These are phyloP conservation scores for Rhabdophis nuchalis DNA, from an alignment of 2,797 vertebrate species.

Conservation along the genomic window DNA sequence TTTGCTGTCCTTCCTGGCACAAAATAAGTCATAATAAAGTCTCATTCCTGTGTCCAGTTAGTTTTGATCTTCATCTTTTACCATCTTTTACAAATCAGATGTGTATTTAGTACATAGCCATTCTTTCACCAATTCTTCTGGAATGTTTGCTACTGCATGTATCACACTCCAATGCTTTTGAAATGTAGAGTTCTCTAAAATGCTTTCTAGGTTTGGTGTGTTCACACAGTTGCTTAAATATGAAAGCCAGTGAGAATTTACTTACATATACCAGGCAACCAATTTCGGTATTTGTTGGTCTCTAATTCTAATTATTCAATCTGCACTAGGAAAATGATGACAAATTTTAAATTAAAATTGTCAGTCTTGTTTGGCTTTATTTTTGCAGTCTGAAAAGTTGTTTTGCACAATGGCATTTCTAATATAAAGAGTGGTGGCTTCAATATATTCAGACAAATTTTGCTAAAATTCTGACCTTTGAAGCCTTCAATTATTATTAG, in stretches of 20 bases:
- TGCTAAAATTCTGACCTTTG: slow-evolving; percentile 62
- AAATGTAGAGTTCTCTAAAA: not conserved
- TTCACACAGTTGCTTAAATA: not conserved
- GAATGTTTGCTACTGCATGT: not conserved
- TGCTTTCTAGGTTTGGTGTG: not conserved
- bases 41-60: not conserved
- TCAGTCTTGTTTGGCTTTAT: not conserved
- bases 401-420: slow-evolving; percentile 7
- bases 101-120: not conserved
- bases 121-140: not conserved
- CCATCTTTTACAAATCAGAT: not conserved
- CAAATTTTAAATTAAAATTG: slow-evolving; percentile 9
- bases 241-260: not conserved
- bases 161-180: not conserved
- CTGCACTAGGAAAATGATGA: not conserved
- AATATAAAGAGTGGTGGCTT: not conserved
- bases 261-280: not conserved
- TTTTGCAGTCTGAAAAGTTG: slow-evolving; percentile 22
- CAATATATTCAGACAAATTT: slow-evolving; percentile 45
- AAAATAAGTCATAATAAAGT: not conserved
- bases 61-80: not conserved
- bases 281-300: not conserved
- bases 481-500: slow-evolving; percentile 64
- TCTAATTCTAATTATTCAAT: not conserved
- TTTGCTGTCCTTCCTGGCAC: not conserved